Percentiles rank a stretch among this genome's conserved stretches.
Evolutionary conservation across 2,888 invertebrate species (phyloP).

Genomic region (Protonemura montana): DNA sequence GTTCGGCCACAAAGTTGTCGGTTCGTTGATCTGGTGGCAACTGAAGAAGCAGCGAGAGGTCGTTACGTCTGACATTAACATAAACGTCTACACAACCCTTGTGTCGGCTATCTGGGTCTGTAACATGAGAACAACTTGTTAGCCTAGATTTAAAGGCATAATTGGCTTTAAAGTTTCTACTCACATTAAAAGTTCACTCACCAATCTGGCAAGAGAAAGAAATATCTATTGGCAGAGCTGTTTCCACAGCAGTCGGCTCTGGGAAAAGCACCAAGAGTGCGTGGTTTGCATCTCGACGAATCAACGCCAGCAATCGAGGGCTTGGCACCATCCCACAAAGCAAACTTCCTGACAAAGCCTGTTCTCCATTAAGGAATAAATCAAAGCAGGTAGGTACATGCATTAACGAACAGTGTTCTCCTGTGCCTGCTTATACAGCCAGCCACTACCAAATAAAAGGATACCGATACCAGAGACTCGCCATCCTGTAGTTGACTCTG

Average conservation of each 20-base stretch:
- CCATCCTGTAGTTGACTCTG: neutral
- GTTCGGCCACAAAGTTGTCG: slow-evolving; percentile 76
- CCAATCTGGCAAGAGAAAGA: slow-evolving; percentile 80
- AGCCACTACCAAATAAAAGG: neutral
- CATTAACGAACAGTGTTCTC: no score
- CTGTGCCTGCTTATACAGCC: no score
- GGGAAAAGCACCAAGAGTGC: slow-evolving; percentile 67
- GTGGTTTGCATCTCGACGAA: slow-evolving; percentile 65
- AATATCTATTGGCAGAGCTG: slow-evolving; percentile 80
- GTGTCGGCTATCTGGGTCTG: slow-evolving; percentile 63
- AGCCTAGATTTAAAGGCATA: slow-evolving; percentile 55
- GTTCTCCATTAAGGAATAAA: neutral
- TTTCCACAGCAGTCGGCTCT: slow-evolving; percentile 75
- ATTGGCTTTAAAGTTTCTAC: slow-evolving; percentile 62
- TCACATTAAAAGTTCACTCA: slow-evolving; percentile 59
- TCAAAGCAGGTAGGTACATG: neutral
- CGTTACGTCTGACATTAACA: slow-evolving; percentile 64
- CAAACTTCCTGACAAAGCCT: slow-evolving; percentile 53
- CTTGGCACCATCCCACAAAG: slow-evolving; percentile 63
- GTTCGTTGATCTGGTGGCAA: slow-evolving; percentile 68
- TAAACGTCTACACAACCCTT: slow-evolving; percentile 63
- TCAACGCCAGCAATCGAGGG: slow-evolving; percentile 66
- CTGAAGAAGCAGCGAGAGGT: slow-evolving; percentile 63
- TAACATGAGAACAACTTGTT: slow-evolving; percentile 37
- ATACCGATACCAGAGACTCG: neutral